These are phyloP conservation scores for Dascillus cervinus DNA, from an alignment of 2,888 invertebrate genomes.

Conservation along the genomic window DNA sequence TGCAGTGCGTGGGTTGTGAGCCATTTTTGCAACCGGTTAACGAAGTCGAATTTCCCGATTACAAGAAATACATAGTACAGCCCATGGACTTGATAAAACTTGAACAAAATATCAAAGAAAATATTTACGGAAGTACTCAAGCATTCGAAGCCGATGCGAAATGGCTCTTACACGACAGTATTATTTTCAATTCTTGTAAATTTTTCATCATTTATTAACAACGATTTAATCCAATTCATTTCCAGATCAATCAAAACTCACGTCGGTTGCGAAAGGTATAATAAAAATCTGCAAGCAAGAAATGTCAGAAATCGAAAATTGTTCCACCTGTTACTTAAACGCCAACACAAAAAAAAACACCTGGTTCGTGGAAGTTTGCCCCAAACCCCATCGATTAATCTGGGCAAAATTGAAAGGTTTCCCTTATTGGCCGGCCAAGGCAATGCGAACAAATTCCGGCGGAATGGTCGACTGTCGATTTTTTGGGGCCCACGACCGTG, in stretches of 20 bases:
- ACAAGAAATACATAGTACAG: constrained; percentile 74
- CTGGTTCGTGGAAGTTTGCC: constrained; percentile 91
- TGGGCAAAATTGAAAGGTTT: constrained; percentile 97
- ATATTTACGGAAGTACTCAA: constrained; percentile 77
- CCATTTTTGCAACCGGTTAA: constrained; percentile 74
- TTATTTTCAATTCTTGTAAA: constrained; percentile 81
- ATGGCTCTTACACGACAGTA: constrained; percentile 91
- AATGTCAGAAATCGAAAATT: constrained; percentile 87
- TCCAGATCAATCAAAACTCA: constrained; percentile 69
- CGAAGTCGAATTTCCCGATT: constrained; percentile 61
- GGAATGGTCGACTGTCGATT: constrained; percentile 83
- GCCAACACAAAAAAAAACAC: constrained; percentile 71
- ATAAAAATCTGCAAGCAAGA: constrained; percentile 82
- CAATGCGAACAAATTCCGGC: constrained; percentile 58
- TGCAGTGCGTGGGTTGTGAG: constrained; percentile 60
- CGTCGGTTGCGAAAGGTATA: constrained; percentile 67
- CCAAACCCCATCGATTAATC: constrained; percentile 79
- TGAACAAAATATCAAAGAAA: constrained; percentile 66
- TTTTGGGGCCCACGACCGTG: constrained; percentile 91
- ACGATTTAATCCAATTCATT: too few species aligned
- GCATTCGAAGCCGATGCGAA: constrained; percentile 85
- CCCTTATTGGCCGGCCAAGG: constrained; percentile 97
- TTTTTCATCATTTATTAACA: constrained; percentile 7
- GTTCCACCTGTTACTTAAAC: constrained; percentile 84
- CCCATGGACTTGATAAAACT: constrained; percentile 79